phyloP scores from a whole-genome alignment of 2,113 vertebrate species.

The Podarcis raffonei region DNA sequence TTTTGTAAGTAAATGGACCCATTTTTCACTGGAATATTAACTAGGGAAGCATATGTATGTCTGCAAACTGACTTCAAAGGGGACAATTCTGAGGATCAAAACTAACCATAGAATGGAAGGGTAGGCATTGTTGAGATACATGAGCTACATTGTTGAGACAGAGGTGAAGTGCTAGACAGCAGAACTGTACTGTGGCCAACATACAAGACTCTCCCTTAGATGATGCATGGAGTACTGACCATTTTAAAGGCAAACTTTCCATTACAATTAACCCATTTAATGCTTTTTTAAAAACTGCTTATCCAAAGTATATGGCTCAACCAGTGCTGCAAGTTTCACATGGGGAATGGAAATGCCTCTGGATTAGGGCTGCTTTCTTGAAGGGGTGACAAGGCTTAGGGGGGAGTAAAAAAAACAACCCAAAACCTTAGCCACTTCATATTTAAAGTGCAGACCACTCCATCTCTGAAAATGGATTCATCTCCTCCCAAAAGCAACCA shows the following conservation, averaged over 20 bases:
- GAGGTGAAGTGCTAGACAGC: not conserved
- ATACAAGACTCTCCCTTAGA: not conserved
- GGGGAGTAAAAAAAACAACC: no score
- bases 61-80: not conserved
- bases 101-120: not conserved
- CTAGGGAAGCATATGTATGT: not conserved
- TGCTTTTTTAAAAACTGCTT: no score
- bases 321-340: no score
- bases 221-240: not conserved
- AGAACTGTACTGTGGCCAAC: not conserved
- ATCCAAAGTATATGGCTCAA: no score
- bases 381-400: no score
- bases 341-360: no score
- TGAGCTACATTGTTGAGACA: not conserved
- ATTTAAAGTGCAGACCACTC: no score
- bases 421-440: no score
- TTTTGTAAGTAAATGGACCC: not conserved
- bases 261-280: no score
- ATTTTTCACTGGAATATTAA: not conserved
- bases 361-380: no score
- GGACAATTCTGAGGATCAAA: not conserved
- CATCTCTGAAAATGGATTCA: not conserved
- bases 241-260: not conserved
- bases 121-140: not conserved
- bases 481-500: not conserved